Evolutionary conservation across 2,888 invertebrate species (phyloP).

Genomic region (Ypsolopha sequella): DNA sequence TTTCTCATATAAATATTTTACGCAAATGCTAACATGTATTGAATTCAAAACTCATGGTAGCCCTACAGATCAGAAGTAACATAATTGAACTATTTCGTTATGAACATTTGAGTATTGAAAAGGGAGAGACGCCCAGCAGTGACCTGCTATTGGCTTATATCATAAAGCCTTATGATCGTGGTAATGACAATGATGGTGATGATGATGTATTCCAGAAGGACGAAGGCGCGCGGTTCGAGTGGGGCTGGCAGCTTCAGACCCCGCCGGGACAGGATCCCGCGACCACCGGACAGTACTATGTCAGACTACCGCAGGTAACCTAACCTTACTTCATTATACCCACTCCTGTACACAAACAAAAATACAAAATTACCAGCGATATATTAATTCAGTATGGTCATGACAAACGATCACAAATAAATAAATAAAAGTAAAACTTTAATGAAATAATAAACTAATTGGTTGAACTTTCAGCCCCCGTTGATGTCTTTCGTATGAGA

Average conservation of each 20-base stretch:
- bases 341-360: too few relatives aligned
- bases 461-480: too few relatives aligned
- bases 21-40: too few relatives aligned
- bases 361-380: too few relatives aligned
- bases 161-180: too few relatives aligned
- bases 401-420: neutral
- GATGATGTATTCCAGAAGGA: constrained; percentile 21
- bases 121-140: too few relatives aligned
- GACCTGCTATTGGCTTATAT: too few relatives aligned
- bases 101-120: too few relatives aligned
- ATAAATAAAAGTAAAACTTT: neutral
- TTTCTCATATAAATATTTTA: neutral
- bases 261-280: constrained; percentile 16
- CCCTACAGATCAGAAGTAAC: too few relatives aligned
- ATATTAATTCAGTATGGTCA: neutral
- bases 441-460: neutral
- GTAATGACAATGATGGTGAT: neutral
- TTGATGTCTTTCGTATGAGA: too few relatives aligned
- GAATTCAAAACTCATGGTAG: too few relatives aligned
- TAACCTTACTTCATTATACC: neutral
- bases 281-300: constrained; percentile 46
- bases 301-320: constrained; percentile 45
- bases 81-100: too few relatives aligned
- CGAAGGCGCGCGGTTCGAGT: constrained; percentile 34
- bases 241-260: constrained; percentile 45